A percentile compares a stretch with the other conserved stretches of the same genome.
phyloP scores from a whole-genome alignment of 1,140 invertebrate species.

The Nymphalis io region DNA sequence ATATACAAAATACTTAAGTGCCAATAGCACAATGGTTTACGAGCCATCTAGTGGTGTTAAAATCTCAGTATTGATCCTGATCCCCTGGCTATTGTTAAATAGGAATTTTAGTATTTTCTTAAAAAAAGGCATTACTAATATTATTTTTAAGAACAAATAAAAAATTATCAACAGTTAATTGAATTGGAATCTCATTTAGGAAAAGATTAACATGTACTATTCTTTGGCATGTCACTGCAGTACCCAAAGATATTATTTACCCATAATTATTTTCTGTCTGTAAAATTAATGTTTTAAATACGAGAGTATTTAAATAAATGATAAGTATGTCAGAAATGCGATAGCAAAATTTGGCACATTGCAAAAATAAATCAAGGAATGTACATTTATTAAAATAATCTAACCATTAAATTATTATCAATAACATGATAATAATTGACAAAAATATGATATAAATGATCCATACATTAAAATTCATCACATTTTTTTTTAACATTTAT shows the following conservation, averaged over 20 bases:
- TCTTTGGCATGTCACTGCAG: conserved; percentile 39
- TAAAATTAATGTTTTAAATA: not conserved
- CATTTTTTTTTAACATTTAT: conserved; percentile 28
- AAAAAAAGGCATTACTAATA: no score
- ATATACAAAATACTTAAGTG: no score
- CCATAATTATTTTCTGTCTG: not conserved
- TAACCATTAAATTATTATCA: conserved; percentile 10
- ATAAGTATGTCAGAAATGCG: no score
- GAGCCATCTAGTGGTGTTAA: no score
- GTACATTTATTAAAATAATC: conserved; percentile 20
- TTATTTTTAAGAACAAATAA: no score
- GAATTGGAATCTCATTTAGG: not conserved
- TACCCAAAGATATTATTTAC: conserved; percentile 12
- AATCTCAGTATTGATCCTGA: no score
- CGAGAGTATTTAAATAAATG: no score
- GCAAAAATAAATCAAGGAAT: conserved; percentile 22
- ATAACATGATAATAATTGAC: conserved; percentile 23
- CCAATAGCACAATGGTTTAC: not conserved
- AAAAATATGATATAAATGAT: conserved; percentile 27
- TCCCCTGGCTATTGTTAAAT: no score
- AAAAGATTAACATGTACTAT: conserved; percentile 15
- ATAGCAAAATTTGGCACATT: conserved; percentile 24
- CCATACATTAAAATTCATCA: conserved; percentile 27
- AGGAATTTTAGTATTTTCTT: no score
- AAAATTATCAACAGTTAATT: no score